These are phyloP conservation scores for Ephestia elutella DNA, from an alignment of 1,140 invertebrate genomes.

Conservation along the genomic window DNA sequence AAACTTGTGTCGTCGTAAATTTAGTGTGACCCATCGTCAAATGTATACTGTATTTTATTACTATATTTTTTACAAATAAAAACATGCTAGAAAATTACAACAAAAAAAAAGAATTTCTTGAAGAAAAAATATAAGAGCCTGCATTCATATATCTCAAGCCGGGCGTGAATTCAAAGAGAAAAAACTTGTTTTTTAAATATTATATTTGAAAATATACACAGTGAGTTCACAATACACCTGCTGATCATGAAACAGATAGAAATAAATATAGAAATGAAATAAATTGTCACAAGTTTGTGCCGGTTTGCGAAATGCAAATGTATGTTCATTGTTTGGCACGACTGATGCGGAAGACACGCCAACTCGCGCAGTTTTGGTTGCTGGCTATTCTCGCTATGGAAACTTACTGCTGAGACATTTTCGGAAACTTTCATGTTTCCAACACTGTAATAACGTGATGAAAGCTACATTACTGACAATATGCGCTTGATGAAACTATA, in stretches of 20 bases:
- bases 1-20: no score
- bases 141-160: not conserved
- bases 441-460: not conserved
- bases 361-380: not conserved
- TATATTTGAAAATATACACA: not conserved
- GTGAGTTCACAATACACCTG: not conserved
- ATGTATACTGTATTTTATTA: no score
- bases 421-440: not conserved
- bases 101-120: not conserved
- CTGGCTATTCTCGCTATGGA: not conserved
- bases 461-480: no score
- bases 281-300: constrained; percentile 28
- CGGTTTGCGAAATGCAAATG: constrained; percentile 15
- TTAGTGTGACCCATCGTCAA: no score
- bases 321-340: constrained; percentile 35
- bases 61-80: no score
- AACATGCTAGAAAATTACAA: not conserved
- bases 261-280: constrained; percentile 19
- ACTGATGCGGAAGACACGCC: constrained; percentile 3
- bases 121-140: not conserved
- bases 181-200: constrained; percentile 9
- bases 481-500: no score
- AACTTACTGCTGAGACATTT: not conserved
- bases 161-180: constrained; percentile 1
- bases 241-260: constrained; percentile 26